Conservation (phyloP, 2,888 invertebrate species). For the Trichopria drosophilae region DNA sequence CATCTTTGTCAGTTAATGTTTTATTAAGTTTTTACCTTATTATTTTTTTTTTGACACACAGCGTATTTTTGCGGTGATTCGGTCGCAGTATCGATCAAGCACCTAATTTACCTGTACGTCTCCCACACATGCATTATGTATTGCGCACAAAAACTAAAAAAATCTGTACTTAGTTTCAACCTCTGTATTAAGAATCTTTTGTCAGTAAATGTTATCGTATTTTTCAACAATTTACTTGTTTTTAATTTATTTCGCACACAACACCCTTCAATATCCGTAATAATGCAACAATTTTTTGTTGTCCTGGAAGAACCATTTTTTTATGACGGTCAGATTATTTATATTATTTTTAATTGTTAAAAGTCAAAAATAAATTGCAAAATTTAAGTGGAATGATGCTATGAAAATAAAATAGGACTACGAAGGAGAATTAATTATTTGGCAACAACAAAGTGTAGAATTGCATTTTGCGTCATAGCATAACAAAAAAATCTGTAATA, state of each 20-base stretch:
- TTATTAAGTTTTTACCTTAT: slow-evolving; percentile 43
- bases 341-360: no score
- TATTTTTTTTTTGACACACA: slow-evolving; percentile 25
- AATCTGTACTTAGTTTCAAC: slow-evolving; percentile 39
- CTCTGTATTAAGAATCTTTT: slow-evolving; percentile 39
- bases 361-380: no score
- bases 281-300: background rate
- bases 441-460: no score
- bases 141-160: background rate
- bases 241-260: background rate
- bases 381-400: no score
- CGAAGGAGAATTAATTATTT: no score
- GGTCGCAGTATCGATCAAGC: no score
- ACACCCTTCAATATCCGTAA: background rate
- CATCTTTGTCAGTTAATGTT: slow-evolving; percentile 48
- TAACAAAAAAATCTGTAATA: no score
- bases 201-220: slow-evolving; percentile 50
- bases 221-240: slow-evolving; percentile 32
- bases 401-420: no score
- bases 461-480: no score
- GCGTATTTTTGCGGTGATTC: background rate
- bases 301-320: no score
- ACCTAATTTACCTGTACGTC: no score
- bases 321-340: no score
- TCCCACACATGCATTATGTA: background rate